These are phyloP conservation scores for Bombus soroeensis DNA, from an alignment of 1,140 invertebrate genomes.

Conservation along the genomic window DNA sequence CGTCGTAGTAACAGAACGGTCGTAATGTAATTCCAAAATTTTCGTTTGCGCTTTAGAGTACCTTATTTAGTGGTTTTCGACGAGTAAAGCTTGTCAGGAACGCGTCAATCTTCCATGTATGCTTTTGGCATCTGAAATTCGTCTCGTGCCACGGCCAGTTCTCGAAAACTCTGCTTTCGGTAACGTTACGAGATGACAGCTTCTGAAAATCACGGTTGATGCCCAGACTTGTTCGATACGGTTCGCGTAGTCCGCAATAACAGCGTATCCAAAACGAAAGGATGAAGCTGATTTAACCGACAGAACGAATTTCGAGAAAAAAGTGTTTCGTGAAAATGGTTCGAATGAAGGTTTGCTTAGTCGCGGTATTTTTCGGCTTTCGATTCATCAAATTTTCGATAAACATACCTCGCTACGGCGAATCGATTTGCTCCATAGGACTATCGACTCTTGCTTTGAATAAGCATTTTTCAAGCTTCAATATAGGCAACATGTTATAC, in stretches of 20 bases:
- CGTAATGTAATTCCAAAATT: conserved; percentile 20
- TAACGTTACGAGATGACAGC: conserved; percentile 2
- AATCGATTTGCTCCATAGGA: too few relatives aligned
- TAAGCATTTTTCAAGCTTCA: too few relatives aligned
- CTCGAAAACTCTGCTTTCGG: conserved; percentile 33
- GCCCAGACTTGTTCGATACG: not conserved
- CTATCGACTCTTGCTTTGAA: not conserved
- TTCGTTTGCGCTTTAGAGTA: conserved; percentile 14
- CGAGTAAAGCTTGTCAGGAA: conserved; percentile 23
- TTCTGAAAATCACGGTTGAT: conserved; percentile 11
- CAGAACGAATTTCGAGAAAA: not conserved
- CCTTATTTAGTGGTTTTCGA: not conserved
- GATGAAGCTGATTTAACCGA: not conserved
- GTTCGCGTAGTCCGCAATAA: not conserved
- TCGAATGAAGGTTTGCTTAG: not conserved
- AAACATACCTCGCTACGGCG: too few relatives aligned
- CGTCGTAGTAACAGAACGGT: conserved; percentile 23
- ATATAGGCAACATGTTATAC: too few relatives aligned
- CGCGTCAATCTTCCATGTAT: conserved; percentile 59
- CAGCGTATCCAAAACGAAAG: too few relatives aligned
- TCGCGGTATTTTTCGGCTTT: not conserved
- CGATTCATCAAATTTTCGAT: not conserved
- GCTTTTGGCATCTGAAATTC: conserved; percentile 53
- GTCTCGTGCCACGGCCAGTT: conserved; percentile 4
- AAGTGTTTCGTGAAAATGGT: not conserved